Conservation (phyloP, 2,888 invertebrate genomes). For the Lomographa bimaculata region DNA sequence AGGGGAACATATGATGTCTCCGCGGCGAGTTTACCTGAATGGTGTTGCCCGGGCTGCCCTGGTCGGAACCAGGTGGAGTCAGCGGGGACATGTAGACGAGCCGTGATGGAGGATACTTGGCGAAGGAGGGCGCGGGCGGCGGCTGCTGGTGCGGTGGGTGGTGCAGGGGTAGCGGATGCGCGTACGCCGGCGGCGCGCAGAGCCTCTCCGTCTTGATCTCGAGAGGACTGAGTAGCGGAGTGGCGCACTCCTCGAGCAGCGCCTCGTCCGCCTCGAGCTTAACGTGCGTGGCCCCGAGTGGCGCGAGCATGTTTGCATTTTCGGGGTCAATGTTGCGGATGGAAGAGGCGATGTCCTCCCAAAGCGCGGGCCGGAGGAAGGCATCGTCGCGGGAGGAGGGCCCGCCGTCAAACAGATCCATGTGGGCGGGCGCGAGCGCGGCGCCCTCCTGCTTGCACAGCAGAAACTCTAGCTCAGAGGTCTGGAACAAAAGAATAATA, state of each 20-base stretch:
- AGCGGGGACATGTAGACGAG: constrained; percentile 91
- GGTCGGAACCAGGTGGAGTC: constrained; percentile 94
- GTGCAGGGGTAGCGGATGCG: constrained; percentile 59
- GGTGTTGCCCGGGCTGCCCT: constrained; percentile 91
- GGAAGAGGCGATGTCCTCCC: constrained; percentile 96
- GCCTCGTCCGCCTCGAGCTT: constrained; percentile 89
- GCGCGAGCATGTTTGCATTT: constrained; percentile 93
- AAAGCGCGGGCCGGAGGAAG: constrained; percentile 93
- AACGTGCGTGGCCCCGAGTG: constrained; percentile 86
- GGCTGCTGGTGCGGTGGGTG: constrained; percentile 62
- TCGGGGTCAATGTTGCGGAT: constrained; percentile 95
- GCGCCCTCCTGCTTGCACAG: constrained; percentile 90
- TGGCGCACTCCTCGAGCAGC: constrained; percentile 84
- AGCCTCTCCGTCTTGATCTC: constrained; percentile 91
- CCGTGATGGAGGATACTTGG: constrained; percentile 74
- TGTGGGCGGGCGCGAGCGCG: constrained; percentile 84
- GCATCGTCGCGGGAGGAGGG: constrained; percentile 89
- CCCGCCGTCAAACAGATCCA: constrained; percentile 81
- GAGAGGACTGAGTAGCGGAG: constrained; percentile 89
- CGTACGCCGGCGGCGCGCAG: constrained; percentile 82
- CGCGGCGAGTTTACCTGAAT: constrained; percentile 72
- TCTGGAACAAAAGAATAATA: constrained; percentile 82
- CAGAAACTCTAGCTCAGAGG: constrained; percentile 91
- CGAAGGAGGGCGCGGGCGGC: constrained; percentile 60
- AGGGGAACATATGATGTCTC: constrained; percentile 2